Conservation (phyloP, 1,140 invertebrate genomes). For the Dufourea novaeangliae region DNA sequence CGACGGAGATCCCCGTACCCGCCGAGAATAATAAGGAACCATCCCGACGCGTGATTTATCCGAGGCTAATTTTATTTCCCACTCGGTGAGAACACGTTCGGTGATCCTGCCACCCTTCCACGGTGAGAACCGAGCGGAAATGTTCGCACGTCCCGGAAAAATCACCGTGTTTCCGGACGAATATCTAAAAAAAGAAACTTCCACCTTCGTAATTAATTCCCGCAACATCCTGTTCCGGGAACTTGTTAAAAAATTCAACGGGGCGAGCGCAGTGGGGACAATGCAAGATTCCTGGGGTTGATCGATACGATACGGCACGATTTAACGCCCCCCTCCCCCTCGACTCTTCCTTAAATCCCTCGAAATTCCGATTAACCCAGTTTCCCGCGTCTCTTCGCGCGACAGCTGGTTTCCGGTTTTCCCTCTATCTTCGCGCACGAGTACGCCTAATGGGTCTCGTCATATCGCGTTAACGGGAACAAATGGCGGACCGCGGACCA, state of each 20-base stretch:
- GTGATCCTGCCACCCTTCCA: neutral
- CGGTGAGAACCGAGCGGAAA: neutral
- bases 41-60: constrained; percentile 36
- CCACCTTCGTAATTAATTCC: constrained; percentile 26
- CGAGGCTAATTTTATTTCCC: constrained; percentile 32
- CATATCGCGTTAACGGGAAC: constrained; percentile 53
- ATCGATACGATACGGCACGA: constrained; percentile 45
- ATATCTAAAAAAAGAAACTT: neutral
- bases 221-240: neutral
- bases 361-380: constrained; percentile 26
- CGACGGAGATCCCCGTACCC: constrained; percentile 24
- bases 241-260: constrained; percentile 20
- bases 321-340: too few relatives aligned
- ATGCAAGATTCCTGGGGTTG: neutral
- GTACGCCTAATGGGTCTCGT: constrained; percentile 25
- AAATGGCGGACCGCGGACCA: constrained; percentile 45
- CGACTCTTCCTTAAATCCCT: too few relatives aligned
- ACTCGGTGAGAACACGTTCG: neutral
- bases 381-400: constrained; percentile 3
- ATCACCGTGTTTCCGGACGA: neutral
- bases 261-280: too few relatives aligned
- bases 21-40: constrained; percentile 40
- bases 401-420: constrained; percentile 30
- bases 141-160: neutral
- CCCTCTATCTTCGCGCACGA: neutral